Base-by-base conservation (phyloP, 2,888 invertebrate genomes). In the Acleris cristana region DNA sequence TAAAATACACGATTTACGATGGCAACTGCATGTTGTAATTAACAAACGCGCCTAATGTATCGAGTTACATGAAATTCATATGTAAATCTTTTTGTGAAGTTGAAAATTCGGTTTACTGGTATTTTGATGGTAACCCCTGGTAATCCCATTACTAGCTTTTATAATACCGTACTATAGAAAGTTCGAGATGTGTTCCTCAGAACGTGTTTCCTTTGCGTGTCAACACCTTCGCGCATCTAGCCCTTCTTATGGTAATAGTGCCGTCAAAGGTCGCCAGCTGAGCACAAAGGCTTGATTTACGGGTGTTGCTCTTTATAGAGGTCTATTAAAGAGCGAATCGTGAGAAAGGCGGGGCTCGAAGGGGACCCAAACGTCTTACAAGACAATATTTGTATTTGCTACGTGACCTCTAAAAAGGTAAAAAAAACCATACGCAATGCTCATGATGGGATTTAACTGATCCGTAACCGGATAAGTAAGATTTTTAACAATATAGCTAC, bases 141-240 rank as follows among this genome's bases (percentile, higher is more conserved):
- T 51, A 18, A 40, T 60, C 53, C 26, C 40, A 49, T 67, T 26
- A 26, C 58, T 63, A 58, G 63, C 48, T 54, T 66, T 62, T 49
- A 67, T 67, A 53, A 57, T 62, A 34, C 10, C 10, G 34, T 34
- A 34, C 48, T 62, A 52, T 62, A 52, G 57, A 49, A 52, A 52
- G 64, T 57, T 51, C 8, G 57, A 63, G 57, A 54, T 69, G 73
- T 69, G 60, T 55, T 74, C 73, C 71, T 78, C 75, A 70, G 74
- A 88, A 89, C 88, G 79, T 84, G 90, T 89, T 88, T 86, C 85
- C 77, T 86, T 82, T 81, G 83, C 81, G 76, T 87, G 88, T 91
- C 92, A 86, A 92, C 92, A 91, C 92, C 91, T 90, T 90, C 90
- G 83, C 87, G 85, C 76, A 72, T 89, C 90, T 90, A 91, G 88